phyloP scores from a whole-genome alignment of 2,888 invertebrate genomes.

The Panzeria rudis region DNA sequence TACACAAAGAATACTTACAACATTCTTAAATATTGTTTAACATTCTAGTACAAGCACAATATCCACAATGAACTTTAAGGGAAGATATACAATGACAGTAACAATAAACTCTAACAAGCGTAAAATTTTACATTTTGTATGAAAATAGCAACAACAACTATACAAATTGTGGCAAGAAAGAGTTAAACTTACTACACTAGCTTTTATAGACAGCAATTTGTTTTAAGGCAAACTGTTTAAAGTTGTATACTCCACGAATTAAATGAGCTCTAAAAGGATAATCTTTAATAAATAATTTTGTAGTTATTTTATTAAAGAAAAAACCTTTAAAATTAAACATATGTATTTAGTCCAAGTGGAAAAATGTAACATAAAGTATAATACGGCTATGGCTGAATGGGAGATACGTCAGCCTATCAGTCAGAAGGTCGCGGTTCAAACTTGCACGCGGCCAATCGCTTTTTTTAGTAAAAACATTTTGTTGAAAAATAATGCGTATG shows the following conservation, averaged over 20 bases:
- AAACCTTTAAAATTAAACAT: no score
- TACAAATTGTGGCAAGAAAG: slow-evolving; percentile 40
- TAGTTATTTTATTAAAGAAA: no score
- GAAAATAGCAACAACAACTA: slow-evolving; percentile 30
- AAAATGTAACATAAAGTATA: no score
- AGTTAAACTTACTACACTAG: slow-evolving; percentile 32
- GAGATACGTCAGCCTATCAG: no score
- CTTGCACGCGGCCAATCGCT: no score
- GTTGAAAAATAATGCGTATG: no score
- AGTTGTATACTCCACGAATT: background rate
- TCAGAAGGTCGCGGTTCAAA: no score
- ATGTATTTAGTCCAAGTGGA: no score
- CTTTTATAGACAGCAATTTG: background rate
- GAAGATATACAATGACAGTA: slow-evolving; percentile 49
- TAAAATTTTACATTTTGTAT: slow-evolving; percentile 61
- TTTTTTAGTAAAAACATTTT: no score
- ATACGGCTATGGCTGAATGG: no score
- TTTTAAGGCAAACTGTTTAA: background rate
- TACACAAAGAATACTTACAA: background rate
- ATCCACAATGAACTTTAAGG: slow-evolving; percentile 16
- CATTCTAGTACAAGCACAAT: slow-evolving; percentile 4
- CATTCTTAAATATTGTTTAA: slow-evolving; percentile 27
- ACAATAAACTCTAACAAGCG: slow-evolving; percentile 69
- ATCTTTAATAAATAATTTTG: no score
- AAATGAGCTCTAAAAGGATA: background rate